These are phyloP conservation scores for Andricus curvator DNA, from an alignment of 2,888 invertebrate genomes.

Conservation along the genomic window DNA sequence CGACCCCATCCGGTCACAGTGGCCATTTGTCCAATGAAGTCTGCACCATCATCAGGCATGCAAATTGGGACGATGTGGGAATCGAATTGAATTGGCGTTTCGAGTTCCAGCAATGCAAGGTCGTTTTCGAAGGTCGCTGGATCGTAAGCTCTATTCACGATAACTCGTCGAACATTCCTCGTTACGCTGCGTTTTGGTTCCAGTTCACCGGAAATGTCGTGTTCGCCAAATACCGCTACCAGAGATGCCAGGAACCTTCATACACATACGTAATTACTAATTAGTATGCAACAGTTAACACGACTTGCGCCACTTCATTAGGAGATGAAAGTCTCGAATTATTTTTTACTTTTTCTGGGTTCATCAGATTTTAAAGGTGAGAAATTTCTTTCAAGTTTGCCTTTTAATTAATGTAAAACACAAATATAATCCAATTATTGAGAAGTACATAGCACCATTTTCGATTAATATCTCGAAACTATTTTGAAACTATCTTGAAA, in stretches of 20 bases:
- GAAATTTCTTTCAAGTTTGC: neutral
- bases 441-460: too few relatives aligned
- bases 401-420: neutral
- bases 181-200: conserved; percentile 89
- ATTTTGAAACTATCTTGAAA: too few relatives aligned
- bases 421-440: neutral
- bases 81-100: conserved; percentile 89
- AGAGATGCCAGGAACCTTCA: conserved; percentile 91
- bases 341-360: neutral
- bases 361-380: neutral
- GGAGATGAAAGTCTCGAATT: neutral
- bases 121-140: conserved; percentile 96
- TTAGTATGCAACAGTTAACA: neutral
- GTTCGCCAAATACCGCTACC: conserved; percentile 94
- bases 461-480: too few relatives aligned
- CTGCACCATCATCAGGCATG: conserved; percentile 88
- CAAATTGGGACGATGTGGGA: conserved; percentile 95
- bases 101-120: conserved; percentile 91
- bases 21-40: conserved; percentile 92
- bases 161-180: conserved; percentile 91
- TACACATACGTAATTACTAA: conserved; percentile 31
- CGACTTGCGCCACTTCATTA: neutral
- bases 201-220: conserved; percentile 91
- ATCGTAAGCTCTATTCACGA: conserved; percentile 93
- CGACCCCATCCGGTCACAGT: conserved; percentile 96